Conservation (phyloP, 2,113 vertebrate species). For the Thalassarche chlororhynchos region DNA sequence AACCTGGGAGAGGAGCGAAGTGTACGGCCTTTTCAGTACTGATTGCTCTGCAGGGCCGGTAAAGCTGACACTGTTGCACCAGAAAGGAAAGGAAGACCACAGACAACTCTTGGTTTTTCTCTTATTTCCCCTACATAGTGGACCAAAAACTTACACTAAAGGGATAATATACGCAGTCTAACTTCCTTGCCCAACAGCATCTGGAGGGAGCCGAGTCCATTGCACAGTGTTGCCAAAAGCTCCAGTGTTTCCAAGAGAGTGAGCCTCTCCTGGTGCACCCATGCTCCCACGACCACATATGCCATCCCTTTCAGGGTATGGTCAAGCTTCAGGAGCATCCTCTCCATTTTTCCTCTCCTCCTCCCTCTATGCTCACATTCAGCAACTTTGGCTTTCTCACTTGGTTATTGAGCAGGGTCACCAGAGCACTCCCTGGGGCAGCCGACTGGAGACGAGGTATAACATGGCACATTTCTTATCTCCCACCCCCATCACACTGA, state of each 20-base stretch:
- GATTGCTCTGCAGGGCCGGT: background rate
- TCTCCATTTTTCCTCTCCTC: background rate
- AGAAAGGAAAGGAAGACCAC: background rate
- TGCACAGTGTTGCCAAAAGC: background rate
- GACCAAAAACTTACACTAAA: background rate
- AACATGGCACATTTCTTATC: background rate
- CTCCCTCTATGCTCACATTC: background rate
- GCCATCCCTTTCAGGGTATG: background rate
- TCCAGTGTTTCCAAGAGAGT: background rate
- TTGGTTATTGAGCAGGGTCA: background rate
- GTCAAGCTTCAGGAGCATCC: background rate
- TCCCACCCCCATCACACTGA: background rate
- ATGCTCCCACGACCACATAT: fast-evolving
- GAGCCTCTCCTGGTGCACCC: background rate
- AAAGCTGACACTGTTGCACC: background rate
- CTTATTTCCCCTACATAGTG: background rate
- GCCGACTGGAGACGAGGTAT: fast-evolving
- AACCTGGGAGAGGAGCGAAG: background rate
- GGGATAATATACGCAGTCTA: background rate
- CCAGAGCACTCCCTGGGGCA: background rate
- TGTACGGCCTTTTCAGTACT: background rate
- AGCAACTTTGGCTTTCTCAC: background rate
- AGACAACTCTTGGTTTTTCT: background rate
- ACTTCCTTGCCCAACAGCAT: background rate
- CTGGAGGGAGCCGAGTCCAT: background rate